These are phyloP conservation scores for Hypanus sabinus DNA, from an alignment of 2,113 vertebrate species.

Conservation along the genomic window DNA sequence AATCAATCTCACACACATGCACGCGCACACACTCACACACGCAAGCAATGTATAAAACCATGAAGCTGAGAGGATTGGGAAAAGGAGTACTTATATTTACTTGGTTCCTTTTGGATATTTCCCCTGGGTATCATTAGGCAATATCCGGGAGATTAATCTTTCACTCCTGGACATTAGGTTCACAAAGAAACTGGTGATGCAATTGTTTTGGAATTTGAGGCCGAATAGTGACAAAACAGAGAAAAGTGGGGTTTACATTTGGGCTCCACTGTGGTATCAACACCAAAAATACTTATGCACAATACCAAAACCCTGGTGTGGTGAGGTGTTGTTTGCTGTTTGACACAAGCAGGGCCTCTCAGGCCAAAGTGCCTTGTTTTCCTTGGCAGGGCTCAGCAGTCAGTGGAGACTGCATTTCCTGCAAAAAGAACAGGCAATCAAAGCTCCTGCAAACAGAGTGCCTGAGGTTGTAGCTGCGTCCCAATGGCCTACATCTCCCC, in stretches of 20 bases:
- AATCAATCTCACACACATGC: no score
- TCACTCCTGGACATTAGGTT: neutral
- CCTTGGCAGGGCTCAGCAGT: neutral
- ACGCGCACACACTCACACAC: no score
- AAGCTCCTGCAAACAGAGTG: neutral
- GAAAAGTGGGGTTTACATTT: neutral
- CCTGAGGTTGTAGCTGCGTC: neutral
- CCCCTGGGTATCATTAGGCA: neutral
- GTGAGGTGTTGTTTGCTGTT: neutral
- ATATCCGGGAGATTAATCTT: neutral
- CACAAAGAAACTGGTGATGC: neutral
- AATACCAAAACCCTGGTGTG: neutral
- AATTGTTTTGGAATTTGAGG: neutral
- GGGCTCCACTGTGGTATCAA: neutral
- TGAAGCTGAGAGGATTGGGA: neutral
- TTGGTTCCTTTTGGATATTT: neutral
- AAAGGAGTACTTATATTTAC: neutral
- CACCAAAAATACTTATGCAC: neutral
- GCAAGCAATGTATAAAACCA: no score
- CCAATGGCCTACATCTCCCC: no score
- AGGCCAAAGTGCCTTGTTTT: neutral
- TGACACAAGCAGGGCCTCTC: neutral
- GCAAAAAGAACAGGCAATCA: neutral
- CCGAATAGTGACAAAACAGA: neutral
- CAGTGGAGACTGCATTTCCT: neutral